Percentiles rank a stretch among this genome's conserved stretches.
These are phyloP conservation scores for Pogonophryne albipinna DNA, from an alignment of 2,797 vertebrate species.

Conservation along the genomic window DNA sequence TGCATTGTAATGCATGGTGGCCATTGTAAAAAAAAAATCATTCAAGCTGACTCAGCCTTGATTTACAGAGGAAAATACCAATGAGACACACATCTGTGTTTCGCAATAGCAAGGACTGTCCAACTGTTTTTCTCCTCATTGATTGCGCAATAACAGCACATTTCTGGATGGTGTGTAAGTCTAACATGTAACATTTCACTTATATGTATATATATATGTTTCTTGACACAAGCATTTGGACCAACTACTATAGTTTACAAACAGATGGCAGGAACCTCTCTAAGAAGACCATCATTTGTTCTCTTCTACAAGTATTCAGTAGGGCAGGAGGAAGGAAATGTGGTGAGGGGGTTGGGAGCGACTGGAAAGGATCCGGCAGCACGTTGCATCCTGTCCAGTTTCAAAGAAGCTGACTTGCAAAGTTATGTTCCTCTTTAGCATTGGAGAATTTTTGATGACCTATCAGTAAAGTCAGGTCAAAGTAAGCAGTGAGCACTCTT, in stretches of 20 bases:
- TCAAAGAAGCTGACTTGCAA: constrained; percentile 55
- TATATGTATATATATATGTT: neutral
- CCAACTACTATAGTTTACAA: neutral
- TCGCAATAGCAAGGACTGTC: constrained; percentile 35
- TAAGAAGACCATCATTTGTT: neutral
- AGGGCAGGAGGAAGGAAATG: constrained; percentile 71
- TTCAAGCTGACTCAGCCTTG: neutral
- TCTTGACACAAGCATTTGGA: neutral
- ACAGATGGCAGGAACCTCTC: neutral
- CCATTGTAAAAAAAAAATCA: neutral
- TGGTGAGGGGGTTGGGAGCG: constrained; percentile 3
- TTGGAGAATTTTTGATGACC: constrained; percentile 5
- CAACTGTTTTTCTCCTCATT: neutral
- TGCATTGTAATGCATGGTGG: too few relatives aligned
- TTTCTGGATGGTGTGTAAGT: neutral
- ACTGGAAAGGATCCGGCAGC: constrained; percentile 37
- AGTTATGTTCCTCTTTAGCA: constrained; percentile 34
- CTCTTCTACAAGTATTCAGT: constrained; percentile 15
- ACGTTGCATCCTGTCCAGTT: constrained; percentile 68
- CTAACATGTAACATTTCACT: neutral
- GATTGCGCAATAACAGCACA: constrained; percentile 33
- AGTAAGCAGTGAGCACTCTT: neutral
- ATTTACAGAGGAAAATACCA: neutral
- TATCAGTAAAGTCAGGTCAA: neutral
- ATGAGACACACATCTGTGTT: constrained; percentile 26